Base-by-base conservation (phyloP, 2,888 invertebrate genomes). In the Bhutanitis thaidina region DNA sequence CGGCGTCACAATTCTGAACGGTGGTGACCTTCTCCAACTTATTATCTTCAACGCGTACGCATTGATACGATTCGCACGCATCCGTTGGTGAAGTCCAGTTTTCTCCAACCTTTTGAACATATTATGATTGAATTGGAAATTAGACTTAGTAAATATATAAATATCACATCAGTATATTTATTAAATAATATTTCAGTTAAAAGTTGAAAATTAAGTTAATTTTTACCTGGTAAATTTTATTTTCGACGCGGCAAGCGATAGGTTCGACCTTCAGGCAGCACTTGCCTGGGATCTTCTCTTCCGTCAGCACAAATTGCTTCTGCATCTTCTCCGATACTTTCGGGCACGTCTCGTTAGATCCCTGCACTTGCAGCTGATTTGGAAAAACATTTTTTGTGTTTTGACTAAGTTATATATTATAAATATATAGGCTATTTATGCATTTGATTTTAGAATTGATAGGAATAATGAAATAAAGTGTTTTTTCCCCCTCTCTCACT, bases 81-180 rank as follows among this genome's bases (percentile, higher is more conserved):
- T 93, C 83, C 2, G 76, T 77, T 1, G 87, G 77, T 0, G 90
- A 88, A 0, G 86, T 80, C 93, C 93, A 93, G 59, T 88, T 91
- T 54, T 92, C 91, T n/a, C 91, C 92, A 1, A 90, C 80, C 87
- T 91, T 32, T 30, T 30, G 2, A 30, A 9, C n/a, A 20, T 27
- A 27, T 27, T 8, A 27, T n/a, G n/a, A n/a, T n/a, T n/a, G n/a
- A n/a, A n/a, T n/a, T n/a, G n/a, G n/a, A n/a, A n/a, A n/a, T n/a
- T n/a, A n/a, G n/a, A n/a, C n/a, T n/a, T n/a, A n/a, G n/a, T n/a
- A n/a, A n/a, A n/a, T n/a, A n/a, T n/a, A n/a, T n/a, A n/a, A n/a
- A n/a, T n/a, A n/a, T n/a, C n/a, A n/a, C n/a, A n/a, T n/a, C n/a
- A n/a, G n/a, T n/a, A n/a, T n/a, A n/a, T n/a, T n/a, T n/a, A n/a